Base-by-base conservation (phyloP, 2,113 vertebrate genomes). In the Panthera tigris region DNA sequence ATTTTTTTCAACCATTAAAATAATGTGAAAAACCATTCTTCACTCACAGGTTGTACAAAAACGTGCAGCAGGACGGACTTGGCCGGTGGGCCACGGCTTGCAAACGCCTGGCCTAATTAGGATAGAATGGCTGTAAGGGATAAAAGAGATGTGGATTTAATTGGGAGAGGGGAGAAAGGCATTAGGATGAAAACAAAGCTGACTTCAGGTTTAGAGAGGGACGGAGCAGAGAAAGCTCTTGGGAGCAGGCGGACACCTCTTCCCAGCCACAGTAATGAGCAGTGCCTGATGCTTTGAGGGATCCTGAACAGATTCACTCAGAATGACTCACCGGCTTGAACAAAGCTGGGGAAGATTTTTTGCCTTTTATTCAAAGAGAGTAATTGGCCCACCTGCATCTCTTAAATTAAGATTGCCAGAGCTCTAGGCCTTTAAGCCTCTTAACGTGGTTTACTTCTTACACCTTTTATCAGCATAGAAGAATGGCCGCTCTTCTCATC, bases 391-490 rank as follows among this genome's bases (percentile, higher is more conserved):
- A 96, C 96, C 97, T 94, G 90, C 39, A 39, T 94, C 74, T 96
- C 97, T 96, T 92, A 97, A 97, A 98, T 97, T 92, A 98, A 82
- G 71, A 96, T 97, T 94, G 96, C 83, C 74, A 55, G 55, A 92
- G 88, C 90, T 96, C 88, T 57, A 48, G 92, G 65, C 81, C 76
- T 96, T 91, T 96, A 97, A 98, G 92, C 95, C 80, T 95, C 94
- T 98, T 97, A 98, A 94, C 87, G 61, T 74, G 87, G 86, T 96
- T 96, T 97, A 86, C 82, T 90, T 93, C 79, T 95, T 94, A 89
- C 4, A 95, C 87, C 69, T 96, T 91, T 95, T 79, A 92, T 93
- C 68, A 94, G 87, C 9, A 10, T 45, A 90, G 91, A 86, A 81
- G 52, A 98, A 97, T 96, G 94, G 94, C 84, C 79, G 84, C 74